Conservation (phyloP, 2,113 vertebrate genomes). For the Rhabdornis inornatus region DNA sequence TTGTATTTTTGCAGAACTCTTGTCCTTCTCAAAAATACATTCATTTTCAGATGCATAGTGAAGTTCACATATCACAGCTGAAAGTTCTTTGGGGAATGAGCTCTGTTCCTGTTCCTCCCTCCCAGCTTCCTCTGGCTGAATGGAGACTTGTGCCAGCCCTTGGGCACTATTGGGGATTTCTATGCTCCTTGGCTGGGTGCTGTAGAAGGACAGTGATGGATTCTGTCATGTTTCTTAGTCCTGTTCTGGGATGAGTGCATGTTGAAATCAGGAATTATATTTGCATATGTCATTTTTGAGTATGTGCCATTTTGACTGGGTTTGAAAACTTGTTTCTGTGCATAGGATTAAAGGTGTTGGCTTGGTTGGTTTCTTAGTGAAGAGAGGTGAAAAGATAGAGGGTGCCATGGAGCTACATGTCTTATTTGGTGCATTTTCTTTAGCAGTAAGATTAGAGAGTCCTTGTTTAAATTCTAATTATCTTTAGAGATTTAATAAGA, state of each 20-base stretch:
- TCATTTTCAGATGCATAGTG: not conserved
- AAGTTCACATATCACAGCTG: not conserved
- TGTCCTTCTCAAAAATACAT: not conserved
- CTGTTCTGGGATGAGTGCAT: not conserved
- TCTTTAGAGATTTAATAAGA: not conserved
- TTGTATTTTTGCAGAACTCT: not conserved
- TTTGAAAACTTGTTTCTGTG: not conserved
- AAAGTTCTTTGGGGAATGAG: not conserved
- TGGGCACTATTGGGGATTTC: not conserved
- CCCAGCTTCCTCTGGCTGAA: not conserved
- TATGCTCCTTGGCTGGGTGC: not conserved
- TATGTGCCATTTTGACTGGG: not conserved
- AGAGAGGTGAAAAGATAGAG: not conserved
- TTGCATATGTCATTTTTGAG: not conserved
- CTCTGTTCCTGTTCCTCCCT: not conserved
- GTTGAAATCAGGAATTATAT: not conserved
- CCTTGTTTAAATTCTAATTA: slow-evolving; percentile 1
- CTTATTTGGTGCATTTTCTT: not conserved
- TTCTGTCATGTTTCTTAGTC: not conserved
- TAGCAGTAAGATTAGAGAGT: not conserved
- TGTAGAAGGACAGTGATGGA: not conserved
- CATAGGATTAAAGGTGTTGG: not conserved
- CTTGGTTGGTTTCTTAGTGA: not conserved
- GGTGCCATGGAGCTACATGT: not conserved
- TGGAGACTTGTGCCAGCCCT: not conserved